A percentile compares a stretch with the other conserved stretches of the same genome.
Evolutionary conservation across 2,113 vertebrate species (phyloP).

Genomic region (Tympanuchus pallidicinctus): DNA sequence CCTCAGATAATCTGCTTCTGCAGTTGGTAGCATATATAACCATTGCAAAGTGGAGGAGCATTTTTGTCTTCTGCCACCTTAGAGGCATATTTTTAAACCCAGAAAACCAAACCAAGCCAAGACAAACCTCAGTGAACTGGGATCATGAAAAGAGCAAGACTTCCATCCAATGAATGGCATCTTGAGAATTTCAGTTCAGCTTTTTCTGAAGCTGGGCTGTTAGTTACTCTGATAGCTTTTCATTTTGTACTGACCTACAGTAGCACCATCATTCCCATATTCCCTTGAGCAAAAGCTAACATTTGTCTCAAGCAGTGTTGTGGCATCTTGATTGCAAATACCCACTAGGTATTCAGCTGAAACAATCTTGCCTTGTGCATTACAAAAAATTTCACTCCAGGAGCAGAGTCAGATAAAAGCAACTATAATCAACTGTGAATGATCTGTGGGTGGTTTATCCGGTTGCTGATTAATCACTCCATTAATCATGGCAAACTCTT

Average conservation of each 20-base stretch:
- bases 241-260: conserved; percentile 3
- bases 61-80: background rate
- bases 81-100: background rate
- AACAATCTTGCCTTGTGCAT: conserved; percentile 10
- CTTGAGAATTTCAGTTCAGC: background rate
- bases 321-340: conserved; percentile 12
- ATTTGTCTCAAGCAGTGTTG: background rate
- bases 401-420: conserved; percentile 44
- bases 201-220: background rate
- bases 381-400: conserved; percentile 34
- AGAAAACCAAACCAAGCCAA: background rate
- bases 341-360: conserved; percentile 15
- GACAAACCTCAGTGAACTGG: background rate
- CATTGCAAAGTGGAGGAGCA: background rate
- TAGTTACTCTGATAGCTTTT: background rate
- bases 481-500: conserved; percentile 16
- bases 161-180: background rate
- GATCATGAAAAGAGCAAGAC: background rate
- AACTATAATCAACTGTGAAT: conserved; percentile 45
- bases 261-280: background rate
- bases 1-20: background rate
- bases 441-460: conserved; percentile 50
- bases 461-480: conserved; percentile 48
- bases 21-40: background rate
- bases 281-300: conserved; percentile 17